A percentile compares a stretch with the other conserved stretches of the same genome.
Evolutionary conservation across 2,888 invertebrate species (phyloP).

Genomic region (Sepiola atlantica): DNA sequence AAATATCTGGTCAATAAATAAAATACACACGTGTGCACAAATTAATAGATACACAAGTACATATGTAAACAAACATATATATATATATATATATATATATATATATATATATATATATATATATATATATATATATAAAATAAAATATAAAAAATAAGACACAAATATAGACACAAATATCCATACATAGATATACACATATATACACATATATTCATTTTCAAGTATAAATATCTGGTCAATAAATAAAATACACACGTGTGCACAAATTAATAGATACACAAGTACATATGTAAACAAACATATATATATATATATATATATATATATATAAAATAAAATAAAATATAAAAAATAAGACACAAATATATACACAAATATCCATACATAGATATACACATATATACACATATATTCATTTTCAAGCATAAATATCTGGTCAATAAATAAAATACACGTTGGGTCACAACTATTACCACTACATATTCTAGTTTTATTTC

Average conservation of each 20-base stretch:
- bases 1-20: too few species aligned
- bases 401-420: conserved; percentile 1
- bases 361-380: too few species aligned
- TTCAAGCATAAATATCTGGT: too few species aligned
- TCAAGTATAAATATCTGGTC: too few species aligned
- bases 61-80: too few species aligned
- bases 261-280: too few species aligned
- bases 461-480: neutral
- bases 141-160: neutral
- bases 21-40: too few species aligned
- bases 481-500: too few species aligned
- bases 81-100: neutral
- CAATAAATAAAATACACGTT: neutral
- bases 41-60: too few species aligned
- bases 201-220: neutral
- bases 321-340: neutral
- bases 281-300: too few species aligned
- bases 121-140: neutral
- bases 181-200: neutral
- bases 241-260: too few species aligned
- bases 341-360: neutral
- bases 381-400: neutral
- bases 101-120: neutral
- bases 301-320: too few species aligned
- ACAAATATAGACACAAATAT: neutral